A percentile compares a stretch with the other conserved stretches of the same genome.
phyloP scores from a whole-genome alignment of 35 echinoderm and acorn worm species.

The Nesometra sesokonis region DNA sequence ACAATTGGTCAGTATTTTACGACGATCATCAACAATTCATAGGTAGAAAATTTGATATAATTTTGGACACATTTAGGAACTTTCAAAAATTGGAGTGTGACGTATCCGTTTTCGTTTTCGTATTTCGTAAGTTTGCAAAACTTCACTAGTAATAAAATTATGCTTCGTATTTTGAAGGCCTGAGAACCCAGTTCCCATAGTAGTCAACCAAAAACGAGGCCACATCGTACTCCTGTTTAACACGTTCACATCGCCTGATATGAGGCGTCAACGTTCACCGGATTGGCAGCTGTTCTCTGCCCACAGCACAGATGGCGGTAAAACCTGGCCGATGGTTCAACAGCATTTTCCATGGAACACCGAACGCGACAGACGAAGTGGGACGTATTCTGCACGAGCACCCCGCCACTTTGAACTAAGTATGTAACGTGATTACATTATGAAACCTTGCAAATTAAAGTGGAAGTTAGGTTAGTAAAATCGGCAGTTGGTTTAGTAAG shows the following conservation, averaged over 20 bases:
- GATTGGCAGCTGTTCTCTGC: background rate
- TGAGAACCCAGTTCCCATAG: background rate
- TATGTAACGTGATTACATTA: too few relatives aligned
- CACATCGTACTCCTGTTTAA: background rate
- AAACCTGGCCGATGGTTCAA: background rate
- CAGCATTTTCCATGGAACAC: background rate
- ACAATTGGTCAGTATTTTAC: too few relatives aligned
- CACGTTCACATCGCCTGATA: background rate
- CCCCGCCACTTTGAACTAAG: background rate
- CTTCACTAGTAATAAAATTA: too few relatives aligned
- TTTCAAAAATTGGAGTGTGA: too few relatives aligned
- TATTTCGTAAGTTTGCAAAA: too few relatives aligned
- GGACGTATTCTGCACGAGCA: background rate
- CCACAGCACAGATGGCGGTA: background rate
- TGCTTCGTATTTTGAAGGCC: background rate
- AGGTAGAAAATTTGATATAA: too few relatives aligned
- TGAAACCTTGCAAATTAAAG: too few relatives aligned
- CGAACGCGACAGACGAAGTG: background rate
- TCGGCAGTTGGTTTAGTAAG: too few relatives aligned
- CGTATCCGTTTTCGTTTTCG: too few relatives aligned
- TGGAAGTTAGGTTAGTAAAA: too few relatives aligned
- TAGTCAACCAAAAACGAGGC: background rate
- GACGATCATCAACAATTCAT: too few relatives aligned
- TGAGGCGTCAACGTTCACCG: background rate
- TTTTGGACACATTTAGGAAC: too few relatives aligned